Conservation (phyloP, 2,888 invertebrate genomes). For the Heteropelma amictum region DNA sequence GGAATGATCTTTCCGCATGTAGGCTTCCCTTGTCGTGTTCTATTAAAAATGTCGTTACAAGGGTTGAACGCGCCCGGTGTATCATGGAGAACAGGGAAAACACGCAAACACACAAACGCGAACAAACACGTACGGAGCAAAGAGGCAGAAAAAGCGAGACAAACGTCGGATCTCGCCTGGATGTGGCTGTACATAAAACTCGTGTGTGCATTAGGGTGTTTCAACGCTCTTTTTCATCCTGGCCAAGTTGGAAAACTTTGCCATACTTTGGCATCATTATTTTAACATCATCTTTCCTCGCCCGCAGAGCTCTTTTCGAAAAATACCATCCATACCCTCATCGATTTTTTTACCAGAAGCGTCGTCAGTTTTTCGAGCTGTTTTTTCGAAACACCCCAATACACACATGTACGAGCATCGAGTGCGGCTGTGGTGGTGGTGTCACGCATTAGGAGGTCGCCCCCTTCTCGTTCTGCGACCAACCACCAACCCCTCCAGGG, state of each 20-base stretch:
- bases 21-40: constrained; percentile 29
- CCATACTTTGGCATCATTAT: too few species aligned
- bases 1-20: constrained; percentile 32
- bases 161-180: constrained; percentile 50
- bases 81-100: constrained; percentile 26
- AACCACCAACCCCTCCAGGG: constrained; percentile 67
- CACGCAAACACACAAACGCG: too few species aligned
- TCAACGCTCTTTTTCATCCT: not conserved
- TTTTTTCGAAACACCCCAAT: too few species aligned
- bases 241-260: too few species aligned
- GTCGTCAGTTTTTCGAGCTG: not conserved
- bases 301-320: too few species aligned
- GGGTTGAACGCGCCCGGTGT: constrained; percentile 44
- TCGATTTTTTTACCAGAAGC: too few species aligned
- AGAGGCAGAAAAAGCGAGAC: constrained; percentile 32
- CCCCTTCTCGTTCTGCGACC: constrained; percentile 59
- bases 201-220: constrained; percentile 15
- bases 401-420: constrained; percentile 5
- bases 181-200: not conserved
- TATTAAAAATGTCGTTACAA: constrained; percentile 56
- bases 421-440: constrained; percentile 53
- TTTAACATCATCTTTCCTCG: too few species aligned
- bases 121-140: constrained; percentile 13
- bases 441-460: constrained; percentile 70
- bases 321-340: too few species aligned